Conservation (phyloP, 2,888 invertebrate species). For the Cephus pulcher region DNA sequence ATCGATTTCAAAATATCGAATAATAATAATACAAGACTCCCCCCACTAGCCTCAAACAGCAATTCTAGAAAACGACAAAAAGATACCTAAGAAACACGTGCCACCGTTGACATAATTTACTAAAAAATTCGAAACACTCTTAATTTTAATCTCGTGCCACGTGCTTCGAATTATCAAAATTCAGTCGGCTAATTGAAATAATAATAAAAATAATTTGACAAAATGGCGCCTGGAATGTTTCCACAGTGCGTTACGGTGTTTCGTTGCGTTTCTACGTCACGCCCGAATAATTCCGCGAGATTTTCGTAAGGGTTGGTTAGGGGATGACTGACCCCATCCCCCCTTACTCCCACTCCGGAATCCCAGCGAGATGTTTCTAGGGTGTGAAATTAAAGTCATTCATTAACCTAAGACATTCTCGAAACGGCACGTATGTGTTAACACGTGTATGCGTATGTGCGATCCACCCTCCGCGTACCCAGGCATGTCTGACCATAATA, state of each 20-base stretch:
- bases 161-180: background rate
- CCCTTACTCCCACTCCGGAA: background rate
- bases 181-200: constrained; percentile 42
- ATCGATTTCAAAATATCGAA: no score
- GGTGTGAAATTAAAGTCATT: constrained; percentile 50
- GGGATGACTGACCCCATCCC: background rate
- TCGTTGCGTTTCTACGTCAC: background rate
- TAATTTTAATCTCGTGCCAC: background rate
- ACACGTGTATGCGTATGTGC: background rate
- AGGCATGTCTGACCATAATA: background rate
- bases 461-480: background rate
- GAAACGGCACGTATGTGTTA: constrained; percentile 31
- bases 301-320: background rate
- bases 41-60: no score
- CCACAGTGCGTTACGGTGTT: no score
- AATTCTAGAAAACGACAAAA: no score
- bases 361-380: constrained; percentile 29
- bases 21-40: no score
- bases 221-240: background rate
- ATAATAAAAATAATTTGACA: constrained; percentile 35
- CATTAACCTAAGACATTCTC: constrained; percentile 41
- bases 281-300: background rate
- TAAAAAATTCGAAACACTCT: no score
- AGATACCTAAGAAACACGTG: no score
- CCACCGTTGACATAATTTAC: no score